Percentiles rank a stretch among this genome's conserved stretches.
phyloP scores from a whole-genome alignment of 2,797 vertebrate species.

The Sebastes alutus region DNA sequence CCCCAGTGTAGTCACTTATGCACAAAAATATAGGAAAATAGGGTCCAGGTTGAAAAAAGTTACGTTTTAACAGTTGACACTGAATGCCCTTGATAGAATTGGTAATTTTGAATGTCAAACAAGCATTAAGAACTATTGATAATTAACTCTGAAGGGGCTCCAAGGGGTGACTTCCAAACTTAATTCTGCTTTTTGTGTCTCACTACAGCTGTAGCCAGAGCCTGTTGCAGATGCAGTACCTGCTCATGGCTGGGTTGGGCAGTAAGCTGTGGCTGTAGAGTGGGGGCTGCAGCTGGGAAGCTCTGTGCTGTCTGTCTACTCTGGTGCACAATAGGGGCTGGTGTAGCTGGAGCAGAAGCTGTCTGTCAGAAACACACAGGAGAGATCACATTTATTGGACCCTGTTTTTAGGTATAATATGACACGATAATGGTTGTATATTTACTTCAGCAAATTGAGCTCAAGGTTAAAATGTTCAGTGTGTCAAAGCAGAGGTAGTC shows the following conservation, averaged over 20 bases:
- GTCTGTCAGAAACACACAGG: constrained; percentile 61
- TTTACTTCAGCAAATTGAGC: constrained; percentile 2
- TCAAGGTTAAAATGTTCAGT: constrained; percentile 8
- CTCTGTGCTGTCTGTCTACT: constrained; percentile 65
- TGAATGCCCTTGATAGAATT: neutral
- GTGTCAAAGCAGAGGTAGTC: constrained; percentile 15
- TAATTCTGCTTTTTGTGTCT: constrained; percentile 4
- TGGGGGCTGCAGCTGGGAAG: constrained; percentile 55
- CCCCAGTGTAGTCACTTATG: too few species aligned
- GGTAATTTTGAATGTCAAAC: neutral
- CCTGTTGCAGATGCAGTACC: constrained; percentile 56
- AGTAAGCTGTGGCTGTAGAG: constrained; percentile 57
- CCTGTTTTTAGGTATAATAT: neutral
- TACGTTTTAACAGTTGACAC: neutral
- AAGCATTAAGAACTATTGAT: neutral
- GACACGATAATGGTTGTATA: neutral
- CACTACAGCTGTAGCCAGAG: constrained; percentile 7
- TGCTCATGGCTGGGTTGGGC: constrained; percentile 68
- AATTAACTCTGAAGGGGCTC: neutral
- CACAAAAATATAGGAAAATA: too few species aligned
- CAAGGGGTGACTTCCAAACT: neutral
- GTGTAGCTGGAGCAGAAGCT: constrained; percentile 71
- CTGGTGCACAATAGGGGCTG: constrained; percentile 59
- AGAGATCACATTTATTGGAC: constrained; percentile 4
- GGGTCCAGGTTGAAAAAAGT: too few species aligned